Conservation (phyloP, 2,888 invertebrate genomes). For the Synergus itoensis region DNA sequence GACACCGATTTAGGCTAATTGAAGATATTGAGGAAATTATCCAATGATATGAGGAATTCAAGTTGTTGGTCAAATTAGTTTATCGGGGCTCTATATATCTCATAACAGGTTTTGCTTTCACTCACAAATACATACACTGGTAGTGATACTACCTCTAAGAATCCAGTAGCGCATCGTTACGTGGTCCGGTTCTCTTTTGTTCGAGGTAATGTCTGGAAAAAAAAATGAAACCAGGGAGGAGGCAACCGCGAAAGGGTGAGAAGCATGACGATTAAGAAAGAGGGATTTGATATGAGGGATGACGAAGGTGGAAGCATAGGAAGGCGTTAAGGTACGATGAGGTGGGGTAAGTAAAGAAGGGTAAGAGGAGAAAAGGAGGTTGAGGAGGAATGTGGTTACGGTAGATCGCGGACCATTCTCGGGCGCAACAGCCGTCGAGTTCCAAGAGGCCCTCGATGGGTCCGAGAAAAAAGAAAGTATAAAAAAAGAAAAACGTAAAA, state of each 20-base stretch:
- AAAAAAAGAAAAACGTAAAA: conserved; percentile 38
- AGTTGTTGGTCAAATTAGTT: neutral
- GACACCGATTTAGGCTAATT: too few species aligned
- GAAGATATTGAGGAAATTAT: neutral
- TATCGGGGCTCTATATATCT: conserved; percentile 4
- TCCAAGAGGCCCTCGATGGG: conserved; percentile 40
- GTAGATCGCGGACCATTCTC: conserved; percentile 72
- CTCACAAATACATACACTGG: conserved; percentile 3
- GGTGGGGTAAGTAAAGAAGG: conserved; percentile 8
- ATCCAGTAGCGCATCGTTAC: conserved; percentile 40
- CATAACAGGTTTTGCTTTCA: conserved; percentile 41
- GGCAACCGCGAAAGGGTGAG: conserved; percentile 35
- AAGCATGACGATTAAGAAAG: conserved; percentile 41
- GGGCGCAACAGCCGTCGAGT: conserved; percentile 43
- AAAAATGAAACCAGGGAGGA: conserved; percentile 7
- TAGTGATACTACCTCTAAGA: conserved; percentile 22
- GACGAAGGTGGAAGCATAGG: conserved; percentile 32
- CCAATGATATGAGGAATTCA: neutral
- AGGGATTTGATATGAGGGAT: conserved; percentile 22
- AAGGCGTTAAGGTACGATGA: conserved; percentile 34
- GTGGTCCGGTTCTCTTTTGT: conserved; percentile 30
- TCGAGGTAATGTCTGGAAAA: conserved; percentile 37
- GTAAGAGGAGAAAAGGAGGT: conserved; percentile 35
- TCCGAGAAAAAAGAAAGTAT: conserved; percentile 42
- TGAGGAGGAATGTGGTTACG: conserved; percentile 72